These are phyloP conservation scores for Steinernema feltiae DNA, from an alignment of 1,140 invertebrate genomes.

Conservation along the genomic window DNA sequence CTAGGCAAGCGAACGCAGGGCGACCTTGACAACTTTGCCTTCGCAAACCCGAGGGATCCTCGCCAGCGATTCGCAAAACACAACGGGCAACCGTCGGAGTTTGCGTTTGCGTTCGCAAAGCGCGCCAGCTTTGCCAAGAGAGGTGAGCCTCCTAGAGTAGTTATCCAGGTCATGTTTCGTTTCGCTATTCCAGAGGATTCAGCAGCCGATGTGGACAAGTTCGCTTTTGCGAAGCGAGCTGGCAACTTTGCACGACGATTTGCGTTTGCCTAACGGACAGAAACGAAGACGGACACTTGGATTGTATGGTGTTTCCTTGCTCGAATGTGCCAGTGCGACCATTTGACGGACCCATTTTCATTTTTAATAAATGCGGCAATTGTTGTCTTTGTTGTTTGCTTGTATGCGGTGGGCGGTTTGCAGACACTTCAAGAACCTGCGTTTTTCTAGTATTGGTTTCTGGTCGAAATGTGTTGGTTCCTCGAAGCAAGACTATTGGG, in stretches of 20 bases:
- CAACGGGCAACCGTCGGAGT: neutral
- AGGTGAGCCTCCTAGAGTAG: neutral
- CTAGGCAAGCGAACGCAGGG: neutral
- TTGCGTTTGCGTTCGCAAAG: neutral
- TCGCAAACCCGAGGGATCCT: neutral
- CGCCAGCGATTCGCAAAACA: neutral
- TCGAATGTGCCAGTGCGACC: neutral
- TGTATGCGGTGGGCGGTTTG: too few relatives aligned
- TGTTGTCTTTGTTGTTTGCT: too few relatives aligned
- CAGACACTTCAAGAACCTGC: too few relatives aligned
- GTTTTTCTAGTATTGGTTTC: too few relatives aligned
- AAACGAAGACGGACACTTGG: too few relatives aligned
- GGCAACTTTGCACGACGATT: neutral
- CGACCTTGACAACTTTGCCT: neutral
- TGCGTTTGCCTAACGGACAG: neutral
- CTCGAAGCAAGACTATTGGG: too few relatives aligned
- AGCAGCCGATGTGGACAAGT: neutral
- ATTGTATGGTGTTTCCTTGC: neutral
- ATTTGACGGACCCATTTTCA: neutral
- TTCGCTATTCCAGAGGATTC: neutral
- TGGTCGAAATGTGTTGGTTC: too few relatives aligned
- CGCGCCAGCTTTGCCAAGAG: neutral
- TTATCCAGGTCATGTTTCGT: neutral
- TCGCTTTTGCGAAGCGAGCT: constrained; percentile 1
- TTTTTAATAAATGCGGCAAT: neutral